Evolutionary conservation across 2,113 vertebrate species (phyloP).

Genomic region (Reinhardtius hippoglossoides): DNA sequence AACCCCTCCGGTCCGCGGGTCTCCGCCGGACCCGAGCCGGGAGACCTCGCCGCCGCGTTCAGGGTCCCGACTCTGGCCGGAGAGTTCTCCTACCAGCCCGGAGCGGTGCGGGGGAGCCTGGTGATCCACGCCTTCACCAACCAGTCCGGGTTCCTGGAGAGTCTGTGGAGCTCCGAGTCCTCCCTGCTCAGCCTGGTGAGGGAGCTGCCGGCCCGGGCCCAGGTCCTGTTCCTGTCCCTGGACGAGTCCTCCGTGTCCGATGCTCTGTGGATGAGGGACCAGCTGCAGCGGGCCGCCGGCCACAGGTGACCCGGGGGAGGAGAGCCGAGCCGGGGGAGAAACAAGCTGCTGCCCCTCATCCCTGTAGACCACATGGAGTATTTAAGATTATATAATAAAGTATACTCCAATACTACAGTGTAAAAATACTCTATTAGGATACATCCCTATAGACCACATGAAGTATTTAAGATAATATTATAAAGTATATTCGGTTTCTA

Average conservation of each 20-base stretch:
- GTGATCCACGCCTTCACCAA: slow-evolving; percentile 85
- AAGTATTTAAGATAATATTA: no score
- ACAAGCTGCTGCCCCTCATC: no score
- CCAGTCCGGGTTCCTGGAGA: slow-evolving; percentile 83
- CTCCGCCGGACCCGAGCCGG: slow-evolving; percentile 67
- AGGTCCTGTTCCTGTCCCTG: slow-evolving; percentile 80
- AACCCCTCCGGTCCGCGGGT: not conserved
- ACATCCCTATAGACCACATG: no score
- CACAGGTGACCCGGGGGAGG: slow-evolving; percentile 64
- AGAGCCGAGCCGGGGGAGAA: no score
- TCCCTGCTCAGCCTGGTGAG: slow-evolving; percentile 75
- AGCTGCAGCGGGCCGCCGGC: slow-evolving; percentile 68
- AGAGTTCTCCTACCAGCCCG: slow-evolving; percentile 71
- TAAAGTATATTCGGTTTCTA: no score
- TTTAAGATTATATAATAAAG: no score
- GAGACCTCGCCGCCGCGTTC: slow-evolving; percentile 74
- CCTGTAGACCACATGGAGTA: no score
- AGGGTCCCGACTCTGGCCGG: slow-evolving; percentile 79
- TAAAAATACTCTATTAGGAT: no score
- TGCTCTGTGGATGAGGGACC: slow-evolving; percentile 82
- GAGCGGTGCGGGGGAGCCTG: slow-evolving; percentile 40
- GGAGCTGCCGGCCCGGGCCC: slow-evolving; percentile 68
- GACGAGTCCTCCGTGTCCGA: slow-evolving; percentile 79
- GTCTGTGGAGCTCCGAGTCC: slow-evolving; percentile 78
- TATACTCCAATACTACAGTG: no score